phyloP scores from a whole-genome alignment of 2,797 vertebrate species.

The Sebastes matsubarae region DNA sequence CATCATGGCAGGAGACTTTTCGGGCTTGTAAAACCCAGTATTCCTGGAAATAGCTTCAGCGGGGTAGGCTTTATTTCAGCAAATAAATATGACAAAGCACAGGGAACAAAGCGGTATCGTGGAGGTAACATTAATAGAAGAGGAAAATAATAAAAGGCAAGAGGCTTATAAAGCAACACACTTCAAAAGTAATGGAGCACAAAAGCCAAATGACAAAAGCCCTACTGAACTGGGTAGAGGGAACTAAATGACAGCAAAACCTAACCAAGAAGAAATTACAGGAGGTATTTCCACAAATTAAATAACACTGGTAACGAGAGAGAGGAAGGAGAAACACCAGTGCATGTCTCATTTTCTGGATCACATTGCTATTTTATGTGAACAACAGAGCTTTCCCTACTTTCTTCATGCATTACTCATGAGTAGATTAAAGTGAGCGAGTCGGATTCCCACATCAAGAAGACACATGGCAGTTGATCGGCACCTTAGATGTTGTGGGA shows the following conservation, averaged over 20 bases:
- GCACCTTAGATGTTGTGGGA: slow-evolving; percentile 15
- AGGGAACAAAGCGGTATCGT: slow-evolving; percentile 19
- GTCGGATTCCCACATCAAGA: slow-evolving; percentile 23
- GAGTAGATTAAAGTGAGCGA: slow-evolving; percentile 24
- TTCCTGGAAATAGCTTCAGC: slow-evolving; percentile 49
- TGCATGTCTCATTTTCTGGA: background rate
- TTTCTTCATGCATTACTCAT: slow-evolving; percentile 21
- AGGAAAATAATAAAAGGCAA: slow-evolving; percentile 56
- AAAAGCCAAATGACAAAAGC: slow-evolving; percentile 48
- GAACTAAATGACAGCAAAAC: slow-evolving; percentile 36
- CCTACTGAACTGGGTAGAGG: background rate
- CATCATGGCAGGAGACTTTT: slow-evolving; percentile 42
- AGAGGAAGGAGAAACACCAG: background rate
- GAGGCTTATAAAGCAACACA: slow-evolving; percentile 49
- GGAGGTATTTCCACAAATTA: slow-evolving; percentile 11
- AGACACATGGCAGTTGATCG: slow-evolving; percentile 10
- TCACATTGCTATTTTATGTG: slow-evolving; percentile 2
- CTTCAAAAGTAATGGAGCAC: slow-evolving; percentile 41
- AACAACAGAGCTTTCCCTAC: slow-evolving; percentile 12
- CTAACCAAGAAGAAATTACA: slow-evolving; percentile 15
- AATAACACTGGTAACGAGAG: background rate
- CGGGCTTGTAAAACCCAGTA: slow-evolving; percentile 41
- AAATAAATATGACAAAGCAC: slow-evolving; percentile 56
- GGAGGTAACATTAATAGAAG: slow-evolving; percentile 36
- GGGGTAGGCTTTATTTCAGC: slow-evolving; percentile 43